phyloP scores from a whole-genome alignment of 64 coral and sea anemone genomes.

The Platygyra sinensis region DNA sequence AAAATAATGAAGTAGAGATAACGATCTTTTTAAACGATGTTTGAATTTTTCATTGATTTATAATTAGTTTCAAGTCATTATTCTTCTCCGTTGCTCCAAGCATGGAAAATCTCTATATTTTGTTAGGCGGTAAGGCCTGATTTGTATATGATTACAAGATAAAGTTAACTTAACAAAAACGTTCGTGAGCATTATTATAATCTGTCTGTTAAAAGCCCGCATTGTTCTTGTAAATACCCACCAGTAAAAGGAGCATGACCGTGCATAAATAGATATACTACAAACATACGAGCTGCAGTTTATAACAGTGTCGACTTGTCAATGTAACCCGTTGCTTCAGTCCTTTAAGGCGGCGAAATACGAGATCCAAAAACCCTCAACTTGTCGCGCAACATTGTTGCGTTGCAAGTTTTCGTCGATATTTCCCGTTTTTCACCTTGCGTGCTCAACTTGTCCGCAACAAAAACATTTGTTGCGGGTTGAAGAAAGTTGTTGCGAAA shows the following conservation, averaged over 20 bases:
- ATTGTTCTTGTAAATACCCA: conserved; percentile 24
- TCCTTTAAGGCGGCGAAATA: no score
- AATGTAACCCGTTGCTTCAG: background rate
- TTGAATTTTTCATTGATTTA: conserved; percentile 9
- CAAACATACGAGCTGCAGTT: conserved; percentile 3
- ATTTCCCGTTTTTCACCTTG: no score
- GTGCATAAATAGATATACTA: conserved; percentile 18
- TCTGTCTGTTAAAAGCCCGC: conserved; percentile 10
- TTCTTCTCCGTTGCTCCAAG: conserved; percentile 13
- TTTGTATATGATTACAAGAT: conserved; percentile 8
- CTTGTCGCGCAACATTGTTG: no score
- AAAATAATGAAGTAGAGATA: conserved; percentile 17
- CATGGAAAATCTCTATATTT: conserved; percentile 3
- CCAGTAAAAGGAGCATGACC: background rate
- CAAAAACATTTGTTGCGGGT: no score
- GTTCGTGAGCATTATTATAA: conserved; percentile 22
- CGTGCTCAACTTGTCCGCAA: no score
- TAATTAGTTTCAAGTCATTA: conserved; percentile 18
- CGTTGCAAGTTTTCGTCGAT: no score
- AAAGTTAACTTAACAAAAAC: conserved; percentile 5
- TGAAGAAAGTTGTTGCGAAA: no score
- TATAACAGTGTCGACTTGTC: background rate
- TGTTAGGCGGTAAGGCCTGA: background rate
- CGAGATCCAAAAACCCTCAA: no score
- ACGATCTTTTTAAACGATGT: conserved; percentile 20